Conservation (phyloP, 2,113 vertebrate genomes). For the Phainopepla nitens region DNA sequence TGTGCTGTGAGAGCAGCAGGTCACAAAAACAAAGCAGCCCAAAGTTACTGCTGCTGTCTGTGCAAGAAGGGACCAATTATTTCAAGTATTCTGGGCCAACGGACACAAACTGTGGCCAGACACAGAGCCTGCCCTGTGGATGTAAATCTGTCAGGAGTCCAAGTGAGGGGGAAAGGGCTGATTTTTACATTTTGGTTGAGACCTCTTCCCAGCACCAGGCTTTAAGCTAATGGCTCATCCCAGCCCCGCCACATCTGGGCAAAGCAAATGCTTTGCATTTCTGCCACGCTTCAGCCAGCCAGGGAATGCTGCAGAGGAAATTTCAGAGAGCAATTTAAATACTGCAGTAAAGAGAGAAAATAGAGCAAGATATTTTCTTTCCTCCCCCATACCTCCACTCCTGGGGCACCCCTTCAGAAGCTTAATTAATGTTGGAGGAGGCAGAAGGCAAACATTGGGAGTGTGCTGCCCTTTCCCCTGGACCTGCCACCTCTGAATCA, state of each 20-base stretch:
- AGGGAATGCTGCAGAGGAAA: background rate
- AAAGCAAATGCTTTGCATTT: background rate
- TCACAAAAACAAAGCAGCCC: background rate
- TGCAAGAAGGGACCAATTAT: background rate
- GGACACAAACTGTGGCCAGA: background rate
- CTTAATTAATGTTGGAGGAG: background rate
- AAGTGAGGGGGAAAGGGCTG: background rate
- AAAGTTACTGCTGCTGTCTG: background rate
- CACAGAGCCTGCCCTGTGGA: background rate
- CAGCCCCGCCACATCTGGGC: rapidly evolving
- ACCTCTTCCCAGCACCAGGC: background rate
- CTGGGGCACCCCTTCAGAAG: background rate
- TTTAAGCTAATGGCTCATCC: background rate
- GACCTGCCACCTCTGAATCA: background rate
- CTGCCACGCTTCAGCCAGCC: background rate
- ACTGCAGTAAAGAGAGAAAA: background rate
- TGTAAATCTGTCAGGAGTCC: background rate
- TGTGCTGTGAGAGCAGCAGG: background rate
- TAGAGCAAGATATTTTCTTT: background rate
- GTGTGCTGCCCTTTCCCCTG: background rate
- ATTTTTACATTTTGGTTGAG: background rate
- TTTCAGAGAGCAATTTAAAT: background rate
- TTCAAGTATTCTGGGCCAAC: background rate
- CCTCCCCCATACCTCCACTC: background rate
- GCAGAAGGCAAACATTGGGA: rapidly evolving